Evolutionary conservation across 2,113 vertebrate species (phyloP), one percentile per base, ranked within the genome.

Genomic region (Psilopogon haemacephalus): DNA sequence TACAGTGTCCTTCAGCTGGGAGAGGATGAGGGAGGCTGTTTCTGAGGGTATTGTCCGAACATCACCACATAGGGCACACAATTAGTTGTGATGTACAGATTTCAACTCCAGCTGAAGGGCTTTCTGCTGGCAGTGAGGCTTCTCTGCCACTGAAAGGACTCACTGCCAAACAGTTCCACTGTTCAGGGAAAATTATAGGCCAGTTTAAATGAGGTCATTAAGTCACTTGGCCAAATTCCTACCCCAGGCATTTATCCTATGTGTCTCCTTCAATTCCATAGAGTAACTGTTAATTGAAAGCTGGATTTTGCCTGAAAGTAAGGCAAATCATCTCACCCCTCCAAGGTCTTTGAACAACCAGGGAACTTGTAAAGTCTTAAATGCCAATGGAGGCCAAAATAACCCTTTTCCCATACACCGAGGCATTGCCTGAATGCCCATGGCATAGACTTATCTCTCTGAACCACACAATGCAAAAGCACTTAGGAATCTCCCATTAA

Each of bases 171-270:
- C 15, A 46, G 35, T 68, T 64, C 78, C 54, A 48, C 46, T 62
- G 56, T 0, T 82, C 63, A 70, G 74, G 28, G 64, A 74, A 56
- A 95, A 87, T 71, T 92, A 83, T 23, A 17, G 30, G 64, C 68
- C 56, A 5, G 68, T 80, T 92, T 52, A 89, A 94, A 94, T 33
- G 60, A 90, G 84, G 86, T 89, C 84, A 59, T 76, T 76, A 67
- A 85, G 87, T 83, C 78, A 77, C 65, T 96, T 80, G 87, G 94
- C 78, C 78, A 88, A 76, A 94, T 89, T 94, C 68, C 84, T 67
- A 83, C 91, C 89, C 71, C 89, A 71, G 64, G 91, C 94, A 74
- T 80, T 92, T 94, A 73, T 54, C 42, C 87, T 89, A n/a, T 59
- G 38, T 44, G 42, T 82, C 78, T 85, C 80, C 38, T 93, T 69